A percentile compares a stretch with the other conserved stretches of the same genome.
phyloP scores from a whole-genome alignment of 2,113 vertebrate genomes.

The rabbit (Oryctolagus cuniculus) region mOryCun1.1 NC_091442.1:44286501-44287000 shows the following conservation, averaged over 20 bases:
- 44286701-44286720: neutral
- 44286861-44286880: no score
- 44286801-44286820: no score
- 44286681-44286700: neutral
- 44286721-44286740: no score
- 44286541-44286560: neutral
- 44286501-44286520: neutral
- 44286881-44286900: no score
- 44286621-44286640: neutral
- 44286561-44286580: neutral
- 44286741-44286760: neutral
- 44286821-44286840: no score
- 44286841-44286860: no score
- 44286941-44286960: neutral
- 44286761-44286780: rapidly evolving
- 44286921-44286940: neutral
- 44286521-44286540: no score
- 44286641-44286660: neutral
- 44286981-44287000: neutral
- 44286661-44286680: neutral
- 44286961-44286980: neutral
- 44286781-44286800: no score
- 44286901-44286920: no score
- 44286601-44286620: neutral
- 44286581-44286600: neutral